A percentile compares a stretch with the other conserved stretches of the same genome.
phyloP scores from a whole-genome alignment of 2,888 invertebrate genomes.

The Volucella zonaria region DNA sequence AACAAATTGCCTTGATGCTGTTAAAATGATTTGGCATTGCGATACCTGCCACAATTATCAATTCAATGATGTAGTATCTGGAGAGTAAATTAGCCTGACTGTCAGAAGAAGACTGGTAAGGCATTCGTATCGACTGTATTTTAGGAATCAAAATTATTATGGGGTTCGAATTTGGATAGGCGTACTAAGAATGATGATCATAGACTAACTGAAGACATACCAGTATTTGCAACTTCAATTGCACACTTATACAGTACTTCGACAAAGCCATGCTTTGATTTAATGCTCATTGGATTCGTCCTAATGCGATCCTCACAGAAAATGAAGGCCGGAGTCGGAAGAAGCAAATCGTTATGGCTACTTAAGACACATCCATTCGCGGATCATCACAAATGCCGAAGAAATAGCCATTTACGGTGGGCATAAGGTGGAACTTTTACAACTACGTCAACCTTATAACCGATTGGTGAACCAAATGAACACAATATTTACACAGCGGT shows the following conservation, averaged over 20 bases:
- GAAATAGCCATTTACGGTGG: slow-evolving; percentile 99
- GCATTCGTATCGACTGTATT: slow-evolving; percentile 96
- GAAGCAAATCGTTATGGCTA: slow-evolving; percentile 97
- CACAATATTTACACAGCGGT: slow-evolving; percentile 92
- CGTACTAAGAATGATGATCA: slow-evolving; percentile 97
- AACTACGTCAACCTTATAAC: slow-evolving; percentile 91
- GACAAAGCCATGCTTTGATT: slow-evolving; percentile 98
- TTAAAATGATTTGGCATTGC: slow-evolving; percentile 97
- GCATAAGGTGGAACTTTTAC: slow-evolving; percentile 94
- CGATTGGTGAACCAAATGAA: slow-evolving; percentile 93
- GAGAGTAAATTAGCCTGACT: slow-evolving; percentile 96
- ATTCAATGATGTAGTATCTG: slow-evolving; percentile 97
- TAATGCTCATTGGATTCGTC: slow-evolving; percentile 94
- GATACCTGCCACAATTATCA: slow-evolving; percentile 98
- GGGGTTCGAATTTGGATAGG: slow-evolving; percentile 95
- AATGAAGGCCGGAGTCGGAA: slow-evolving; percentile 97
- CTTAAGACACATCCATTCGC: slow-evolving; percentile 94
- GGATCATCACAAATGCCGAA: slow-evolving; percentile 98
- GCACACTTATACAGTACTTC: slow-evolving; percentile 98
- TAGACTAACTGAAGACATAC: slow-evolving; percentile 97
- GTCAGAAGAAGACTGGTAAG: slow-evolving; percentile 95
- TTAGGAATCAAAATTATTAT: slow-evolving; percentile 96
- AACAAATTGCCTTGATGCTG: slow-evolving; percentile 89
- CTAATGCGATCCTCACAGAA: slow-evolving; percentile 92
- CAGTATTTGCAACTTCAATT: slow-evolving; percentile 94